Evolutionary conservation across 2,888 invertebrate genomes (phyloP).

Genomic region (Argynnis bischoffii): DNA sequence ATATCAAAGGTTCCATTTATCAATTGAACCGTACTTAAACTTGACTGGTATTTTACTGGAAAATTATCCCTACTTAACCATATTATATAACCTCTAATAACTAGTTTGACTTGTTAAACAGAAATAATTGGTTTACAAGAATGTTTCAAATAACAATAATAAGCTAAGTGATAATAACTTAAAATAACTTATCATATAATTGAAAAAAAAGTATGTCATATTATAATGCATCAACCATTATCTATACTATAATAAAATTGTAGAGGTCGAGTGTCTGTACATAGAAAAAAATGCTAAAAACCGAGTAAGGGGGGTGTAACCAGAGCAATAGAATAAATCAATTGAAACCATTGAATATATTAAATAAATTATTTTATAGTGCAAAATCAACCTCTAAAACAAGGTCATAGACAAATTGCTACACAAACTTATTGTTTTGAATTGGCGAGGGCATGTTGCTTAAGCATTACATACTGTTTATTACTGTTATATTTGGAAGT

Average conservation of each 20-base stretch:
- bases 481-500: constrained; percentile 11
- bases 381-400: constrained; percentile 20
- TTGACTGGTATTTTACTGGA: constrained; percentile 25
- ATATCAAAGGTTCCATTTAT: constrained; percentile 12
- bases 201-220: too few relatives aligned
- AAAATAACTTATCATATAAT: background rate
- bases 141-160: constrained; percentile 12
- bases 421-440: constrained; percentile 27
- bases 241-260: too few relatives aligned
- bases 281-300: too few relatives aligned
- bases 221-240: too few relatives aligned
- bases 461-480: constrained; percentile 14
- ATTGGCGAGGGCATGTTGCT: constrained; percentile 26
- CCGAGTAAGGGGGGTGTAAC: too few relatives aligned
- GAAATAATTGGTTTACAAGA: constrained; percentile 12
- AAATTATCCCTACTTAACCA: constrained; percentile 29
- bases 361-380: background rate
- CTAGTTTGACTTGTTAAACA: constrained; percentile 23
- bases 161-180: constrained; percentile 13
- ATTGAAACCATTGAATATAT: too few relatives aligned
- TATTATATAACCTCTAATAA: constrained; percentile 32
- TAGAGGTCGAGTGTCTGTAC: too few relatives aligned
- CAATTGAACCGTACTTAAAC: constrained; percentile 33
- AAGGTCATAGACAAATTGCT: constrained; percentile 27
- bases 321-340: too few relatives aligned